Evolutionary conservation across 2,113 vertebrate species (phyloP), one percentile per base, ranked within the genome.

Genomic region (Phyllostomus discolor): DNA sequence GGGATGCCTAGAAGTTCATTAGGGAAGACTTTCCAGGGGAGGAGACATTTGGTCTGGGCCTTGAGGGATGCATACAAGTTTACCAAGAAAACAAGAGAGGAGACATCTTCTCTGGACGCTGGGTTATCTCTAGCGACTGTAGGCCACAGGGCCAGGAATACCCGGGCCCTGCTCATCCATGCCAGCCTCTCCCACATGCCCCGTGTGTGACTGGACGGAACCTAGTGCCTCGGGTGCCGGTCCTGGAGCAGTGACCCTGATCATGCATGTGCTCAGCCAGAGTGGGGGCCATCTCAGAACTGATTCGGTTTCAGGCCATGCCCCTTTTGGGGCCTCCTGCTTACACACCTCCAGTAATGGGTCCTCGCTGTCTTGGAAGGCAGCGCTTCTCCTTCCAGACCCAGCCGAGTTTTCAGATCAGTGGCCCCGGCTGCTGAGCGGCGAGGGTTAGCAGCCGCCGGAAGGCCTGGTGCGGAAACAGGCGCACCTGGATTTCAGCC

Each of bases 191-290:
- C 16, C 48, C 48, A 3, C 12, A 31, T 1, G 6, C 8, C 80
- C 50, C 19, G 9, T 2, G 59, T 17, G 54, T 7, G 33, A 4
- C 76, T 2, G 43, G 33, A 33, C 10, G 31, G 12, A 12, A 41
- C 43, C 50, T 9, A 48, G 35, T 5, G 26, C 38, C 66, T 81
- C 67, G 14, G 16, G 2, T 43, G 54, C 67, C 57, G 14, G 26
- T 66, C 46, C 35, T 22, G 10, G n/a, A 41, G 46, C 0, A 1
- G 10, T 3, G 22, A 10, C 31, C 16, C 0, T 0, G 35, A 28
- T 33, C 41, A 14, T 6, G 15, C 7, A n/a, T 50, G 46, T 31
- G 31, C 54, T 62, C 10, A 31, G 10, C 15, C 16, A 19, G n/a
- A 20, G 28, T 19, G 43, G 67, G 50, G 26, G n/a, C n/a, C 19